Evolutionary conservation across 2,888 invertebrate species (phyloP).

Genomic region (Amblyteles armatorius): DNA sequence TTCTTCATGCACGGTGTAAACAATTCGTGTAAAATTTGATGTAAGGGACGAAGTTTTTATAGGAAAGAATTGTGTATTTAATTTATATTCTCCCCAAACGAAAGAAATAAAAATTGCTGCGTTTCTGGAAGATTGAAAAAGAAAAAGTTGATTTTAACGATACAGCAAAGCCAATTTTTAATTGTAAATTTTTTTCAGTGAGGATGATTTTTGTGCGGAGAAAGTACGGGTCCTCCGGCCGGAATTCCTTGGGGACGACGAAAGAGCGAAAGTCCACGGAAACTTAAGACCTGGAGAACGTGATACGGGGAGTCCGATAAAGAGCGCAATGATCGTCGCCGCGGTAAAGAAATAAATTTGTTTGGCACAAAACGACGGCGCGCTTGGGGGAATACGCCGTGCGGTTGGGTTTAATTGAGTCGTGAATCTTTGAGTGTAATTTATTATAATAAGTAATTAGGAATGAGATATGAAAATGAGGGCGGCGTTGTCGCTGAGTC

Average conservation of each 20-base stretch:
- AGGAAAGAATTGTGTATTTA: too few relatives aligned
- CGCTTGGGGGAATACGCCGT: neutral
- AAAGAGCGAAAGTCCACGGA: constrained; percentile 1
- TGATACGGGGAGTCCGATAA: neutral
- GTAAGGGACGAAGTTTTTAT: too few relatives aligned
- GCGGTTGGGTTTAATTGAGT: constrained; percentile 39
- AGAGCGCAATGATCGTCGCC: neutral
- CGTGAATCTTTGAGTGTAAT: constrained; percentile 29
- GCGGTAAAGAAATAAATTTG: neutral
- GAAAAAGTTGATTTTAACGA: too few relatives aligned
- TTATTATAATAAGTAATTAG: constrained; percentile 27
- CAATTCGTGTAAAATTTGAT: too few relatives aligned
- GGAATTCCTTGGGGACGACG: neutral
- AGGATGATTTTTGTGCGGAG: neutral
- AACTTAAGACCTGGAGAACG: neutral
- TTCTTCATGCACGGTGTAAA: too few relatives aligned
- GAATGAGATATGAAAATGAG: constrained; percentile 18
- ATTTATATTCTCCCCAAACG: too few relatives aligned
- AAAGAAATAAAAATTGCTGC: too few relatives aligned
- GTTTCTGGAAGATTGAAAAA: too few relatives aligned
- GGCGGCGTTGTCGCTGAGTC: constrained; percentile 6
- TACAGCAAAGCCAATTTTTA: too few relatives aligned
- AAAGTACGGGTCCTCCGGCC: neutral
- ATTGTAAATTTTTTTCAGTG: too few relatives aligned
- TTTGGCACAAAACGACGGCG: neutral